Conservation (phyloP, 2,113 vertebrate species). For the Motacilla tschutschensis region DNA sequence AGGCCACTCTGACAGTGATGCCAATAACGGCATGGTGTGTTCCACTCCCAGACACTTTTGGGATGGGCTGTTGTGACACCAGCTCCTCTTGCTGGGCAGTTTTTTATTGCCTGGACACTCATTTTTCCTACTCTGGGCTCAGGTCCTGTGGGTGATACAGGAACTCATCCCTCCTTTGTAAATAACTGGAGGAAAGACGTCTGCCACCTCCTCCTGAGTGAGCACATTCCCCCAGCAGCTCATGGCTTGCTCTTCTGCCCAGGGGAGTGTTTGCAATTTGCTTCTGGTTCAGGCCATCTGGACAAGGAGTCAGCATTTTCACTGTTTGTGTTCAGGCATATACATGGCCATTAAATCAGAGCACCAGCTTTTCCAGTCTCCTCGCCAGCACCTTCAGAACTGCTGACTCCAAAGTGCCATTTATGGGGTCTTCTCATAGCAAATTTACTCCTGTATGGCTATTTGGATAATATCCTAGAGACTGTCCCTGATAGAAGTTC, state of each 20-base stretch:
- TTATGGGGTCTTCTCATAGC: background rate
- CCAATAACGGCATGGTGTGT: accelerated
- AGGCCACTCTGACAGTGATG: accelerated
- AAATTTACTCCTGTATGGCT: background rate
- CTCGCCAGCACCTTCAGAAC: background rate
- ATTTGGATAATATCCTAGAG: background rate
- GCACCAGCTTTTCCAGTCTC: background rate
- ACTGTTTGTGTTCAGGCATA: background rate
- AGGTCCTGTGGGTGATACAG: background rate
- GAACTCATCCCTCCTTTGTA: background rate
- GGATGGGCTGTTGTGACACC: background rate
- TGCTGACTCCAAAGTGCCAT: background rate
- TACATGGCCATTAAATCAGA: background rate
- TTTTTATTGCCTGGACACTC: background rate
- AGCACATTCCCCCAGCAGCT: background rate
- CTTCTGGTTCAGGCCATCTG: slow-evolving; percentile 27
- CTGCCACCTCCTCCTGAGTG: background rate
- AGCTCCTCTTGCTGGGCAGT: background rate
- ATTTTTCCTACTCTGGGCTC: background rate
- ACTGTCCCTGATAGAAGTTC: background rate
- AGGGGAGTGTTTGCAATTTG: background rate
- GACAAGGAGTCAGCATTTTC: background rate
- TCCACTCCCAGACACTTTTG: background rate
- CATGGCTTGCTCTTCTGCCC: background rate
- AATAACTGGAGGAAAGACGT: background rate